Percentiles rank a stretch among this genome's conserved stretches.
Evolutionary conservation across 2,797 vertebrate genomes (phyloP).

Genomic region (Gambelia wislizenii): DNA sequence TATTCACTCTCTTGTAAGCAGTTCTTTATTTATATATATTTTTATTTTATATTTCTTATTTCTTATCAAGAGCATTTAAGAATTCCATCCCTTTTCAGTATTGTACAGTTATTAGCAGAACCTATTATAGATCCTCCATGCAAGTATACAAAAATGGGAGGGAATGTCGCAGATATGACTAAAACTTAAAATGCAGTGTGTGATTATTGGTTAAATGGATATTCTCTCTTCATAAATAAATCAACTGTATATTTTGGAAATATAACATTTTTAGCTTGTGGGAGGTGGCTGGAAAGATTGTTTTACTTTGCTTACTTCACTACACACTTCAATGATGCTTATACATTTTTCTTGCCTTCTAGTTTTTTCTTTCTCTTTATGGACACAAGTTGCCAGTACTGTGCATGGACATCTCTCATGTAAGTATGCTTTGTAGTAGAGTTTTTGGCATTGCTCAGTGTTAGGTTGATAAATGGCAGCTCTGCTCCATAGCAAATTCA

Average conservation of each 20-base stretch:
- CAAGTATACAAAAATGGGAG: too few relatives aligned
- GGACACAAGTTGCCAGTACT: slow-evolving; percentile 98
- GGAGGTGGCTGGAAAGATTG: not conserved
- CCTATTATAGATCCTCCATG: not conserved
- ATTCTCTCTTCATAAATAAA: not conserved
- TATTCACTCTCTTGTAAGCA: too few relatives aligned
- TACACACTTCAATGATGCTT: not conserved
- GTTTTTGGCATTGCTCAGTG: not conserved
- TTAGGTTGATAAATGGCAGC: not conserved
- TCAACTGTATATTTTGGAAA: not conserved
- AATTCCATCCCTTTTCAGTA: not conserved
- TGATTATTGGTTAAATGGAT: not conserved
- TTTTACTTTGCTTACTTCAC: not conserved
- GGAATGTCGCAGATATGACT: not conserved
- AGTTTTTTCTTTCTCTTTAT: slow-evolving; percentile 98
- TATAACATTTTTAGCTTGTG: too few relatives aligned
- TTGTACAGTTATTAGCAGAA: not conserved
- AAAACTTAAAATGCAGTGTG: not conserved
- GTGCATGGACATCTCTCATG: slow-evolving; percentile 95
- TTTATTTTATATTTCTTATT: too few relatives aligned
- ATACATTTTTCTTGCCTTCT: slow-evolving; percentile 46
- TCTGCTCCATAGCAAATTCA: slow-evolving; percentile 1
- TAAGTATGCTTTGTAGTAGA: slow-evolving; percentile 80
- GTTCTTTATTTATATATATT: too few relatives aligned
- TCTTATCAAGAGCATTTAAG: too few relatives aligned